phyloP scores from a whole-genome alignment of 2,888 invertebrate genomes.

The Hesperia comma region DNA sequence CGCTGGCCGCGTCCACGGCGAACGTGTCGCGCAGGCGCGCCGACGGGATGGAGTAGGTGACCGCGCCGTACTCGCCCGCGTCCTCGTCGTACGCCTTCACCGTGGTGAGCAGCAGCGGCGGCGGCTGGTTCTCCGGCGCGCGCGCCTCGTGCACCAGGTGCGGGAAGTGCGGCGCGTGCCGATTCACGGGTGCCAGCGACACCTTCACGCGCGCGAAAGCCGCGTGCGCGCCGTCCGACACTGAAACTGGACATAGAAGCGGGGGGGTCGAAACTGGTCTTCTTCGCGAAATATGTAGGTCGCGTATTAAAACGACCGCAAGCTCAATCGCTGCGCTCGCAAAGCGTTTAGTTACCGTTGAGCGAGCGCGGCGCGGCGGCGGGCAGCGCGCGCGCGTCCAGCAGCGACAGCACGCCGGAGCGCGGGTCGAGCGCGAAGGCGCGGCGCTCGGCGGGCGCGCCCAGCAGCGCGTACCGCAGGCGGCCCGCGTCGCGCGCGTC shows the following conservation, averaged over 20 bases:
- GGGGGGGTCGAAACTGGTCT: no score
- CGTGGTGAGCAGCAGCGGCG: slow-evolving; percentile 89
- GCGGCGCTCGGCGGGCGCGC: slow-evolving; percentile 51
- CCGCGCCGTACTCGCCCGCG: slow-evolving; percentile 88
- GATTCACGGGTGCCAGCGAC: slow-evolving; percentile 90
- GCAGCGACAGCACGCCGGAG: slow-evolving; percentile 64
- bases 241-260: slow-evolving; percentile 84
- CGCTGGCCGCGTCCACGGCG: slow-evolving; percentile 87
- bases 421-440: slow-evolving; percentile 60
- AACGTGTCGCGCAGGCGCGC: slow-evolving; percentile 89
- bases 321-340: no score
- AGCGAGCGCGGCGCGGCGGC: slow-evolving; percentile 85
- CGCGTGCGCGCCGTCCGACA: slow-evolving; percentile 97
- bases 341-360: slow-evolving; percentile 78
- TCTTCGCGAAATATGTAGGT: no score
- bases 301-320: no score
- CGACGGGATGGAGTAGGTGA: slow-evolving; percentile 92
- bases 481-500: slow-evolving; percentile 90
- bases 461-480: slow-evolving; percentile 88
- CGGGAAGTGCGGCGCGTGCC: slow-evolving; percentile 90
- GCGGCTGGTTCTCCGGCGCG: slow-evolving; percentile 91
- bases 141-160: slow-evolving; percentile 91
- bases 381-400: slow-evolving; percentile 83
- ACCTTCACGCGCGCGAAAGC: slow-evolving; percentile 93
- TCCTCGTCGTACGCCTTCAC: slow-evolving; percentile 91